Conservation (phyloP, 30 jellyfish, hydroid and myxozoan genomes). For the Haliclystus octoradiatus region DNA sequence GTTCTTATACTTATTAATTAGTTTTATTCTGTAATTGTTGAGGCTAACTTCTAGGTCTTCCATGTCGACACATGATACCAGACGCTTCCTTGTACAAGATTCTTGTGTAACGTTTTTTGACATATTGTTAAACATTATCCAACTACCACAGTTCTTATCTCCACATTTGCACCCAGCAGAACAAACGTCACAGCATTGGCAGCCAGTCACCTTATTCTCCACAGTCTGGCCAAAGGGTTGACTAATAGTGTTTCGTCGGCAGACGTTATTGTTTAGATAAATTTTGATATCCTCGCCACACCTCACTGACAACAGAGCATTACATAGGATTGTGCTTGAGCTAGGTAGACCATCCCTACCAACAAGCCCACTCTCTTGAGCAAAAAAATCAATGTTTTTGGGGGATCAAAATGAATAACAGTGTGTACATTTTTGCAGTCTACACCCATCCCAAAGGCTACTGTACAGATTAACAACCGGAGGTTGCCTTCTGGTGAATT, state of each 20-base stretch:
- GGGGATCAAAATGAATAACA: slow-evolving; percentile 37
- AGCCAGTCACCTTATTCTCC: not conserved
- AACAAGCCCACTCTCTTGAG: slow-evolving; percentile 38
- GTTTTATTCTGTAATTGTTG: slow-evolving; percentile 5
- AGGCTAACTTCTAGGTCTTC: slow-evolving; percentile 12
- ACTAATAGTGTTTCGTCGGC: slow-evolving; percentile 7
- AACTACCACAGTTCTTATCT: not conserved
- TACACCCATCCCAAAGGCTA: slow-evolving; percentile 48
- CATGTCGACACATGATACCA: slow-evolving; percentile 4
- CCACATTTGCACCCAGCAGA: not conserved
- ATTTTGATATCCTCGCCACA: slow-evolving; percentile 11
- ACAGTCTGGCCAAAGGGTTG: not conserved
- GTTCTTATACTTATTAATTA: not conserved
- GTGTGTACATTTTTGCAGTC: slow-evolving; percentile 19
- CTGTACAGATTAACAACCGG: slow-evolving; percentile 11
- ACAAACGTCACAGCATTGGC: slow-evolving; percentile 7
- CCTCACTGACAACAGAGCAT: slow-evolving; percentile 11
- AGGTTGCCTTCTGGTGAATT: not conserved
- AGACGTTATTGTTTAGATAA: slow-evolving; percentile 7
- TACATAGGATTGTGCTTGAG: slow-evolving; percentile 8
- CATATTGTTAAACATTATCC: not conserved
- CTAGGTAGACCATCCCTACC: slow-evolving; percentile 30
- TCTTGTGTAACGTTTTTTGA: not conserved
- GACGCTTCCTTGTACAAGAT: not conserved
- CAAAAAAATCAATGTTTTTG: slow-evolving; percentile 15